Base-by-base conservation (phyloP, 2,797 vertebrate species). In the Florisuga fusca region DNA sequence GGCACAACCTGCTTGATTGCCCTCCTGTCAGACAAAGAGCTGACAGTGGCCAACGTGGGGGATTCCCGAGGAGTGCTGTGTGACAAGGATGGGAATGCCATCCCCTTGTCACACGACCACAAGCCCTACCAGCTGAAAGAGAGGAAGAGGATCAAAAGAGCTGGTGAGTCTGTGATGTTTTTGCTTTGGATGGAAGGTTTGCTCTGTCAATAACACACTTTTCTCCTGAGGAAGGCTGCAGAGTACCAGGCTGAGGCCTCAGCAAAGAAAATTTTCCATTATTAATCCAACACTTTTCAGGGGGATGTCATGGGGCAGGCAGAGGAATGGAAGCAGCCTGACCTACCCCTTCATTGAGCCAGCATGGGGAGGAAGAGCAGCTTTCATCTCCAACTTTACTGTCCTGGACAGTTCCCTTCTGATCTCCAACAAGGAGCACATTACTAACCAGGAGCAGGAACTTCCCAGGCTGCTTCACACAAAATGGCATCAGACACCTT, bases 71-170 rank as follows among this genome's bases (percentile, higher is more conserved):
- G 99, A 0, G 99, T 99, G 33, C 76, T 99, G 79, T 99, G 99
- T 12, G 99, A 99, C 98, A 99, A 99, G 96, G 99, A 99, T 0
- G 99, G 99, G 22, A 99, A 99, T 0, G 99, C 99, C 7, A 98
- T 99, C 53, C 99, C 99, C 34, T 96, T 99, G 90, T 99, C 99
- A 36, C 99, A 99, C 45, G 99, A 99, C 89, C 99, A 99, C 98
- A 99, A 99, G 86, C 99, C 99, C 46, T 99, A 99, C 97, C 99
- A 99, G 93, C 98, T 99, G 86, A 99, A 99, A 95, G 99, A 99
- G 91, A 98, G 99, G 96, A 99, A 99, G 97, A 98, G 99, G 97
- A 99, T 99, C 97, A 99, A 99, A 96, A 99, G 99, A 94, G 99
- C 99, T 58, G 99, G 99, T 99, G 97, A 97, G 97, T 94, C 12